These are phyloP conservation scores for Caerostris extrusa DNA, from an alignment of 1,140 invertebrate genomes.

Conservation along the genomic window DNA sequence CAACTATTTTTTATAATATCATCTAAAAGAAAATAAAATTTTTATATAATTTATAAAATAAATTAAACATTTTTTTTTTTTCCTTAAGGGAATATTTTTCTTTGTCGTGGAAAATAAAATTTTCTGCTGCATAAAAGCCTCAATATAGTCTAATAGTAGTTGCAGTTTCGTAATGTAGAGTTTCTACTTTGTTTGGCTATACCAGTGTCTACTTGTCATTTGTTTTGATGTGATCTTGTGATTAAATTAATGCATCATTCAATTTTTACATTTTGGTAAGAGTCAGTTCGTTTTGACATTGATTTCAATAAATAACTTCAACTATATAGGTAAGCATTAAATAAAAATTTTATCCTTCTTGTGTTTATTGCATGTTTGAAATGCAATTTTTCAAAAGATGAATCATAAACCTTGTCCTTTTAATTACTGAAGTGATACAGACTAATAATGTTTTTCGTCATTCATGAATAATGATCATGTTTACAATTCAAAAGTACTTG, in stretches of 20 bases:
- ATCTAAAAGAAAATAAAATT: no score
- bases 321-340: neutral
- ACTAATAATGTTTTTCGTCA: no score
- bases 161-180: conserved; percentile 32
- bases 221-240: conserved; percentile 46
- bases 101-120: no score
- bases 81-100: no score
- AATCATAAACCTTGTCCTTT: neutral
- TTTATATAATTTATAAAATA: no score
- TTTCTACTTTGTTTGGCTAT: conserved; percentile 16
- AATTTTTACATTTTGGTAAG: neutral
- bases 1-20: no score
- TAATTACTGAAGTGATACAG: neutral
- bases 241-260: conserved; percentile 31
- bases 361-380: neutral
- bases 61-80: no score
- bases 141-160: neutral
- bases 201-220: conserved; percentile 33
- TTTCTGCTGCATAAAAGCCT: neutral
- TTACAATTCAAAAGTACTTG: no score
- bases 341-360: neutral
- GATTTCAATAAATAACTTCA: neutral
- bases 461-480: no score
- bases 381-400: neutral
- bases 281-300: neutral